Base-by-base conservation (phyloP, 2,888 invertebrate species). In the Xestoiulus laeticollis region DNA sequence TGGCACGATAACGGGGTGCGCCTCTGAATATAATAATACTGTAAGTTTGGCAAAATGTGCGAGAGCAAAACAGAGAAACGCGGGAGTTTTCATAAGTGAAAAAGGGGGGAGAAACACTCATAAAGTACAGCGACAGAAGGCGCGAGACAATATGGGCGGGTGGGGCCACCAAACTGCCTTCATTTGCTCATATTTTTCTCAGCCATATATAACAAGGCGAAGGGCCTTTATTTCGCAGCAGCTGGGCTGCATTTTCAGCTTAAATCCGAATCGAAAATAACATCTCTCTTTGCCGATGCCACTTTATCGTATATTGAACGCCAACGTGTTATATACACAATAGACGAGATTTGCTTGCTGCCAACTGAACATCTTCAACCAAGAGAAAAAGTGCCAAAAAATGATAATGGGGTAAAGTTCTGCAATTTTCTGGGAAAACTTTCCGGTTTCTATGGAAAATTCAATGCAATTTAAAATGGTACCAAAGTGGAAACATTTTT, bases 1-100 rank as follows among this genome's bases (percentile, higher is more conserved):
- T 68, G 68, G 68, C 68, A 68, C 68, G 68, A 68, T 68, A 68
- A 68, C 68, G 68, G 68, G 68, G 68, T 68, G 68, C 68, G 19
- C 68, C 48, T 19, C 22, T 10, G 68, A 26, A 68, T 68, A 68
- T 68, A 68, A 68, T 68, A 68, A 26, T 22, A 12, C 19, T 8
- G 8, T 6, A 68, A 68, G 26, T 68, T 68, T 68, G 68, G 68
- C 26, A 68, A 59, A 59, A 59, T 59, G 59, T 19, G n/a, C 19
- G 59, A 59, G n/a, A 16, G 59, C 19, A 22, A 68, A 59, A 59
- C n/a, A n/a, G n/a, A 59, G 59, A n/a, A 59, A 59, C 59, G 68
- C 68, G 26, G 26, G 8, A 8, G 68, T 68, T 68, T 68, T 68
- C 68, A 68, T 68, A 68, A 68, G 68, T 68, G 68, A 68, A 68